A percentile compares a stretch with the other conserved stretches of the same genome.
Evolutionary conservation across 2,113 vertebrate species (phyloP).

Genomic region (Actenoides hombroni): DNA sequence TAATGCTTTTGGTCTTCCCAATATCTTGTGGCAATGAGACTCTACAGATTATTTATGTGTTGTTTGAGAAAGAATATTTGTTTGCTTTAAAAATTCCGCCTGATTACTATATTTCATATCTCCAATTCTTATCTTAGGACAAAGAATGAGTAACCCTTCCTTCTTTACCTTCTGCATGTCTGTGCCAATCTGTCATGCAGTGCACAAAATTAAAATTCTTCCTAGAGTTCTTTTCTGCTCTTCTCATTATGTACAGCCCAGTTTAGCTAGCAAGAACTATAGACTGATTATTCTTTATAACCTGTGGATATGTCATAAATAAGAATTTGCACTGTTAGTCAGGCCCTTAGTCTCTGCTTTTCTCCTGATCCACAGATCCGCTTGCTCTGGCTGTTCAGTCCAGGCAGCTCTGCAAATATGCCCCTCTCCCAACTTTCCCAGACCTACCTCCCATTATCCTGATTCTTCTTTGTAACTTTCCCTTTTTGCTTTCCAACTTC

Average conservation of each 20-base stretch:
- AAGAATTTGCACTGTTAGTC: neutral
- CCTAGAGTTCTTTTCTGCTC: neutral
- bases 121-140: neutral
- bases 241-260: neutral
- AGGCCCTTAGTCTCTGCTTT: neutral
- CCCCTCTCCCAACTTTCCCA: neutral
- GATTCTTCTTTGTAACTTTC: neutral
- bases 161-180: neutral
- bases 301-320: neutral
- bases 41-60: neutral
- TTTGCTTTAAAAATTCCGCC: neutral
- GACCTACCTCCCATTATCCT: neutral
- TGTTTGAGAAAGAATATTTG: neutral
- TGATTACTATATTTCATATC: neutral
- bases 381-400: neutral
- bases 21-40: fast-evolving
- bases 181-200: neutral
- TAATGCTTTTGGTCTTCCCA: neutral
- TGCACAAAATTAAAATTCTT: neutral
- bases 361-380: neutral
- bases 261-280: neutral
- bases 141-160: neutral
- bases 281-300: neutral
- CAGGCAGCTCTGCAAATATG: neutral
- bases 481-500: neutral